Evolutionary conservation across 2,797 vertebrate genomes (phyloP).

Genomic region (Dendrocincla fuliginosa): DNA sequence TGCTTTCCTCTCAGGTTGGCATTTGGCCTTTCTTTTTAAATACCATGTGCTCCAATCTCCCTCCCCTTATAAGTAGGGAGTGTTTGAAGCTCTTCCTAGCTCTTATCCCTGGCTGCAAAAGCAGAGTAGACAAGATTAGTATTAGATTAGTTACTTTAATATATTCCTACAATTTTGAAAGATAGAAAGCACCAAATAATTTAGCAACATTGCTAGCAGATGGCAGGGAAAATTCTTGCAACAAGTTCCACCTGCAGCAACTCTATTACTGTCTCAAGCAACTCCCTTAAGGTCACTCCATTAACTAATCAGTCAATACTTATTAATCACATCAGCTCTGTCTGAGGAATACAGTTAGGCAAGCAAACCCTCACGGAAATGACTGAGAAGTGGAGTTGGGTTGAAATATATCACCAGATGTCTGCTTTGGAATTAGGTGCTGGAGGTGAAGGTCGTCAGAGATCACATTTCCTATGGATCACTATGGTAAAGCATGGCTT

Average conservation of each 20-base stretch:
- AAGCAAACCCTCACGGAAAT: background rate
- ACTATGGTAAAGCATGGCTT: background rate
- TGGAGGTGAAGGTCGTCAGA: background rate
- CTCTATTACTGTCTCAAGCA: background rate
- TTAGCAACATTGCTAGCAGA: background rate
- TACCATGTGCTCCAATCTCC: background rate
- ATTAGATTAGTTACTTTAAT: background rate
- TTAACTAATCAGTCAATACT: conserved; percentile 2
- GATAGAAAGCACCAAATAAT: background rate
- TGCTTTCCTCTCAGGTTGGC: background rate
- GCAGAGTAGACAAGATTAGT: background rate
- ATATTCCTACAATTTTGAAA: background rate
- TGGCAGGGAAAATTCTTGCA: background rate
- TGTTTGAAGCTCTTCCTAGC: background rate
- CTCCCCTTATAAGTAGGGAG: background rate
- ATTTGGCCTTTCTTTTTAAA: conserved; percentile 32
- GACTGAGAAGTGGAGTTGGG: background rate
- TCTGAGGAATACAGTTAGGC: background rate
- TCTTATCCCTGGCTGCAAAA: background rate
- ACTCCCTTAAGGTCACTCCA: background rate
- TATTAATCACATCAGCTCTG: background rate
- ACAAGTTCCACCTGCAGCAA: background rate
- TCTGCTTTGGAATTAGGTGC: background rate
- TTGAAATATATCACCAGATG: fast-evolving
- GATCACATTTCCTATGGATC: background rate